Conservation (phyloP, 2,113 vertebrate genomes). For the Oncorhynchus clarkii region DNA sequence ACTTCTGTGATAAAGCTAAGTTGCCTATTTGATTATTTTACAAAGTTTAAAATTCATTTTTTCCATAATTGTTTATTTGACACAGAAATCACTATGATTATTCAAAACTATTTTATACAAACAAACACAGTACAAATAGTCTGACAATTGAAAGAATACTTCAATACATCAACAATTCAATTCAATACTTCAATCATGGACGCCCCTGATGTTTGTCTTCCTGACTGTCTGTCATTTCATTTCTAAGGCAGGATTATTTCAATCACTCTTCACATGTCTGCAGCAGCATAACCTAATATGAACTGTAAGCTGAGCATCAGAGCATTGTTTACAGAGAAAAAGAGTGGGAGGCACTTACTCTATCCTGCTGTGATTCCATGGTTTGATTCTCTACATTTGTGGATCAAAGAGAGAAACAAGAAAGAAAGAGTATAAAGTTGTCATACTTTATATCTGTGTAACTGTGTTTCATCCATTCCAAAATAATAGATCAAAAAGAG, state of each 20-base stretch:
- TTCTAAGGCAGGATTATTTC: conserved; percentile 52
- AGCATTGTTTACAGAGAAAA: conserved; percentile 52
- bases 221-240: conserved; percentile 47
- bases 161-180: too few species aligned
- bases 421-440: conserved; percentile 59
- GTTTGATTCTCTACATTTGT: conserved; percentile 60
- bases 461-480: conserved; percentile 64
- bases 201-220: conserved; percentile 20
- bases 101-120: conserved; percentile 12
- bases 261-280: conserved; percentile 39
- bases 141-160: conserved; percentile 24
- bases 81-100: conserved; percentile 19
- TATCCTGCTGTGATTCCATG: conserved; percentile 54
- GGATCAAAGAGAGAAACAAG: conserved; percentile 65
- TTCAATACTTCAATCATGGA: not conserved
- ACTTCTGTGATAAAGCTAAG: conserved; percentile 27
- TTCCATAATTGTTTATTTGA: conserved; percentile 23
- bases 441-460: conserved; percentile 51
- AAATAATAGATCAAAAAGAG: conserved; percentile 44
- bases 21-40: conserved; percentile 56
- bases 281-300: conserved; percentile 48
- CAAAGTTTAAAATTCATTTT: conserved; percentile 28
- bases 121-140: not conserved
- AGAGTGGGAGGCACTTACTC: conserved; percentile 59
- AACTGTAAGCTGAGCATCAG: conserved; percentile 48